Evolutionary conservation across 2,113 vertebrate genomes (phyloP), one percentile per base, ranked within the genome.

Genomic region (Raphicerus campestris): DNA sequence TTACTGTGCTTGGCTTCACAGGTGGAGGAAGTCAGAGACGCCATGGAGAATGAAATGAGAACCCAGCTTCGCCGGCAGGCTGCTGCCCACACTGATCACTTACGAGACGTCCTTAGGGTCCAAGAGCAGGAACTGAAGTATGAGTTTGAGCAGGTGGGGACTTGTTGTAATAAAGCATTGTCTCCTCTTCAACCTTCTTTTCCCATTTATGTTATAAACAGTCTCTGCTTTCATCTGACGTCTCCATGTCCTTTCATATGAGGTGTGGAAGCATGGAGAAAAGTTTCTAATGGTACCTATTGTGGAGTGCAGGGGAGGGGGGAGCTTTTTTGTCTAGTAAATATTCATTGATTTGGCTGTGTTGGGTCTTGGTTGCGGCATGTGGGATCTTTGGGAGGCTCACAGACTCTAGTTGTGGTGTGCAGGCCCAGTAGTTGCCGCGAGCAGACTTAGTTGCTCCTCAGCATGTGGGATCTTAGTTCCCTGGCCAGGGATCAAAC

Each of bases 41-140:
- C 99, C 97, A 99, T 99, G 99, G 99, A 99, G 98, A 99, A 84
- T 0, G 99, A 99, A 96, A 99, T 99, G 99, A 99, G 99, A 92
- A 99, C 99, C 3, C 99, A 99, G 99, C 99, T 99, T 0, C 99
- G 99, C 51, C 99, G 99, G 10, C 99, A 99, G 97, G 99, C 99
- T 0, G 99, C 99, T 0, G 99, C 99, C 55, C 99, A 99, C 98
- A 99, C 99, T 0, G 99, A 99, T 98, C 99, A 99, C 8, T 98
- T 99, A 91, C 98, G 98, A 55, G 99, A 99, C 0, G 99, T 99
- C 6, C 99, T 99, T 0, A 99, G 99, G 98, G 99, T 99, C 89
- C 99, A 99, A 97, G 99, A 99, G 77, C 99, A 99, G 97, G 99
- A 99, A 63, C 98, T 99, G 0, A 99, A 98, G 77, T 97, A 98